Percentiles rank a stretch among this genome's conserved stretches.
These are phyloP conservation scores for Agrypnus murinus DNA, from an alignment of 2,888 invertebrate species.

Conservation along the genomic window DNA sequence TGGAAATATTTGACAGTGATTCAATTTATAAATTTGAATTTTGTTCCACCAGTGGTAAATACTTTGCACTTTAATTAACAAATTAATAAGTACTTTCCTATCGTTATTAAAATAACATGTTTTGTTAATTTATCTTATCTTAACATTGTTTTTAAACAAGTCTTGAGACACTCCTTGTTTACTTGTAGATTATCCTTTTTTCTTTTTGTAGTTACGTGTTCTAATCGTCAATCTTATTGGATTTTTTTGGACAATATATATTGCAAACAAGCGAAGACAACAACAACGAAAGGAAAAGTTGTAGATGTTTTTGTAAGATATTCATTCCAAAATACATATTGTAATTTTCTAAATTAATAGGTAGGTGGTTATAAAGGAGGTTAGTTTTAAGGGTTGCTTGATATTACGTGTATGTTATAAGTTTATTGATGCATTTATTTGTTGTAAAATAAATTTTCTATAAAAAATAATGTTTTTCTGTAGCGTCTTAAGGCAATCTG, in stretches of 20 bases:
- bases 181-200: slow-evolving; percentile 3
- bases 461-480: no score
- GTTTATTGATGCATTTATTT: no score
- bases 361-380: no score
- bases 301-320: neutral
- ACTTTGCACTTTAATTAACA: slow-evolving; percentile 7
- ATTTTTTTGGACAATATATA: slow-evolving; percentile 85
- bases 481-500: no score
- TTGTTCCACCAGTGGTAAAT: slow-evolving; percentile 86
- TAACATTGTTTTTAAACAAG: neutral
- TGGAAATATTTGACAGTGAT: slow-evolving; percentile 85
- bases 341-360: no score
- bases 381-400: no score
- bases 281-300: slow-evolving; percentile 60
- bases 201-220: slow-evolving; percentile 80
- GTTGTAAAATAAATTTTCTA: no score
- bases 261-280: slow-evolving; percentile 81
- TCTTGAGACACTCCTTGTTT: neutral
- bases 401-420: no score
- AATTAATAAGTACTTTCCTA: slow-evolving; percentile 1
- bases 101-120: neutral
- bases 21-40: slow-evolving; percentile 83
- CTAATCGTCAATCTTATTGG: slow-evolving; percentile 84
- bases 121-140: neutral
- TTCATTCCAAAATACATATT: no score